These are phyloP conservation scores for Chunga burmeisteri DNA, from an alignment of 2,113 vertebrate genomes.

Conservation along the genomic window DNA sequence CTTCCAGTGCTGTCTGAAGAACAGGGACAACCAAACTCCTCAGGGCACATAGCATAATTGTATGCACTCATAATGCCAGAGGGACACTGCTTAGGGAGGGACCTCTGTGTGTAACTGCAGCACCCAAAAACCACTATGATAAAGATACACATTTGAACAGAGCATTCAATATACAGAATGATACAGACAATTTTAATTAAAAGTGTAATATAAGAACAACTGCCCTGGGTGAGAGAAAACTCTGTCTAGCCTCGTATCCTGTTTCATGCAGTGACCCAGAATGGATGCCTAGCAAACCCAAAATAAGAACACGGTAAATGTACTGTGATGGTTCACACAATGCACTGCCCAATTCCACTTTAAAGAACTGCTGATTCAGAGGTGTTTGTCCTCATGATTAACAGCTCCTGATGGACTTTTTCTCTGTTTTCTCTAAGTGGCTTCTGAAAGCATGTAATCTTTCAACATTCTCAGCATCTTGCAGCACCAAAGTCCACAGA, in stretches of 20 bases:
- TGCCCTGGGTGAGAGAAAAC: background rate
- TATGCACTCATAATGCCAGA: background rate
- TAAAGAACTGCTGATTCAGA: background rate
- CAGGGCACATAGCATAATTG: background rate
- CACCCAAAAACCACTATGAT: background rate
- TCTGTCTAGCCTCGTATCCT: fast-evolving
- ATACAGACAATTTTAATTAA: background rate
- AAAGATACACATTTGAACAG: background rate
- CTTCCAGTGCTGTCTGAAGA: background rate
- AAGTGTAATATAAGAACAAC: background rate
- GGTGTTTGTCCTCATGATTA: background rate
- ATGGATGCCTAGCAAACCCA: background rate
- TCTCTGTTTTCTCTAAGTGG: background rate
- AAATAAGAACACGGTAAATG: background rate
- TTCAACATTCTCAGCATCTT: background rate
- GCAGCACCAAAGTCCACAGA: background rate
- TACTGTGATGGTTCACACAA: fast-evolving
- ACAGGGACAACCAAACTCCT: background rate
- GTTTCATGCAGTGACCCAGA: background rate
- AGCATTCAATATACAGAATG: background rate
- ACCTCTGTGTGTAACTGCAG: background rate
- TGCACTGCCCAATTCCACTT: background rate
- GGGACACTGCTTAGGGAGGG: background rate
- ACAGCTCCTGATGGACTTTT: background rate
- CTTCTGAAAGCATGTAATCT: background rate